phyloP scores from a whole-genome alignment of 2,113 vertebrate genomes.

The Syngnathus floridae region DNA sequence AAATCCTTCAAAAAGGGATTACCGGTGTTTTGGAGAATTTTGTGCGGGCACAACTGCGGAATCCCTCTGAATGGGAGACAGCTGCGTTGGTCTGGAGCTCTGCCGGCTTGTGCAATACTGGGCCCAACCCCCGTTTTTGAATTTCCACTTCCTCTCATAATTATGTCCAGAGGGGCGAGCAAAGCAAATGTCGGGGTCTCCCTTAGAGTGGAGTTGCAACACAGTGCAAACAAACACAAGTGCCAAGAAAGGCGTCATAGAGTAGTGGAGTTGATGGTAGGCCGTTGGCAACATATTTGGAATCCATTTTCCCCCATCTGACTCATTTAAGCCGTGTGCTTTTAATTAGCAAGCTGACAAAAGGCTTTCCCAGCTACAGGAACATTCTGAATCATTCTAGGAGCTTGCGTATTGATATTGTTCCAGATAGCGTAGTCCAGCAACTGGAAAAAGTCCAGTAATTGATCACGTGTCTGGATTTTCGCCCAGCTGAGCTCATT shows the following conservation, averaged over 20 bases:
- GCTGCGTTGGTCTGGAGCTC: constrained; percentile 67
- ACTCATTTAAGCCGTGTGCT: constrained; percentile 83
- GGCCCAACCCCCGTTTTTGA: constrained; percentile 25
- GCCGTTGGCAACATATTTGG: constrained; percentile 70
- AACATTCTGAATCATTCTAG: constrained; percentile 12
- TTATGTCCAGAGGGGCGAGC: constrained; percentile 45
- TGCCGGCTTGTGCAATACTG: background rate
- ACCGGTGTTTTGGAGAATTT: constrained; percentile 89
- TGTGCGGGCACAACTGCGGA: constrained; percentile 77
- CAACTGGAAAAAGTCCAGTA: too few relatives aligned
- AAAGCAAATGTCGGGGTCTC: constrained; percentile 64
- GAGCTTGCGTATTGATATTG: background rate
- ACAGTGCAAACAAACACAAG: constrained; percentile 57
- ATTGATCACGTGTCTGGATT: background rate
- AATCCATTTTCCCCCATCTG: constrained; percentile 77
- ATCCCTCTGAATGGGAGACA: constrained; percentile 79
- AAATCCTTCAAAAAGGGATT: constrained; percentile 35
- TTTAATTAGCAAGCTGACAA: constrained; percentile 73
- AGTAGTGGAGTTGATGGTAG: constrained; percentile 72
- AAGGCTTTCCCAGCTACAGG: constrained; percentile 77
- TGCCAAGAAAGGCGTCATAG: constrained; percentile 63
- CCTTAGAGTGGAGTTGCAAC: constrained; percentile 66
- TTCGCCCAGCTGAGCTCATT: background rate
- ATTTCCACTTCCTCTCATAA: constrained; percentile 64
- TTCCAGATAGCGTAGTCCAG: too few relatives aligned